Base-by-base conservation (phyloP, 30 jellyfish, hydroid and myxozoan genomes). In the Sanderia malayensis region DNA sequence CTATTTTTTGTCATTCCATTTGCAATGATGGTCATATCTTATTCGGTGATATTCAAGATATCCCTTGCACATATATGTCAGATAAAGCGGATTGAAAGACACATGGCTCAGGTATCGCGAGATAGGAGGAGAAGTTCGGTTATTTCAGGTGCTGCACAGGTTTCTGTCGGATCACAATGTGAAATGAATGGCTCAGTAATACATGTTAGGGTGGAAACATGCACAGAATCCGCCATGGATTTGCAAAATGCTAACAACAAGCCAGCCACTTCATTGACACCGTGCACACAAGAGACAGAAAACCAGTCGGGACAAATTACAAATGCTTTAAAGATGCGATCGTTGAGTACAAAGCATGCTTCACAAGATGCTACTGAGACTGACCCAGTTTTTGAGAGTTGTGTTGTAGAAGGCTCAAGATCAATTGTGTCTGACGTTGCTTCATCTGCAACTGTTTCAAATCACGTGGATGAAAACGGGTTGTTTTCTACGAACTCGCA, bases 21-120 rank as follows among this genome's bases (percentile, higher is more conserved):
- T 28, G 55, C 71, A 25, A 47, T 84, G 44, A 84, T 84, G 95
- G 74, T 70, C 30, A 37, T 74, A n/a, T 74, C 86, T 8, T 84
- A 84, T 65, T 34, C 86, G 21, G 22, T 67, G n/a, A 70, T 84
- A 45, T 76, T 84, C 71, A 69, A 59, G 58, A 73, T 67, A 18
- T 70, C 95, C 21, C 44, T 71, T 1, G 34, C 28, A 25, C 83
- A 71, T 57, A 71, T 71, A 32, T 20, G 37, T 2, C 61, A 71
- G 27, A 71, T 71, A 24, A 71, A 53, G 23, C 72, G 72, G 2
- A 71, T 71, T 71, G 83, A 71, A 49, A 57, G 29, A 24, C 83
- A 57, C 28, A 71, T 71, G 71, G 46, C 52, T 20, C 47, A 71
- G 28, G 31, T 71, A 13, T 57, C 71, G 9, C 61, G 46, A 2